A percentile compares a stretch with the other conserved stretches of the same genome.
Conservation (phyloP, 2,888 invertebrate species). For the Pedicia rivosa region DNA sequence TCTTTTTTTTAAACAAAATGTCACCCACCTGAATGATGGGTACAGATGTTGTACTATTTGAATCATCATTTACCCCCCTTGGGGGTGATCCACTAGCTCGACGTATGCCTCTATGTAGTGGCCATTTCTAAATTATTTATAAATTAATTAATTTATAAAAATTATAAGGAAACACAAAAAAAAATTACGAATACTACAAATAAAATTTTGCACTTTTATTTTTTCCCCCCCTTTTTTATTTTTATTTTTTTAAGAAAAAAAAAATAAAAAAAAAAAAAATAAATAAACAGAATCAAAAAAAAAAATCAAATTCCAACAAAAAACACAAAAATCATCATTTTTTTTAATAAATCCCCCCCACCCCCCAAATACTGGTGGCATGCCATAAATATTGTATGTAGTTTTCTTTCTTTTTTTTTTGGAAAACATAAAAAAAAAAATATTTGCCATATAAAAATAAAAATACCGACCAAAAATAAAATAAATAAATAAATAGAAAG, state of each 20-base stretch:
- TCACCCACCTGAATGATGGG: slow-evolving; percentile 10
- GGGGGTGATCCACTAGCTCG: slow-evolving; percentile 48
- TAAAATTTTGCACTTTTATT: too few species aligned
- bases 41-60: slow-evolving; percentile 33
- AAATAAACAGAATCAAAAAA: slow-evolving; percentile 1
- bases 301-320: too few species aligned
- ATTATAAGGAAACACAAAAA: slow-evolving; percentile 11
- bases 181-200: slow-evolving; percentile 1
- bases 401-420: not conserved
- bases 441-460: slow-evolving; percentile 4
- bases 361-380: too few species aligned
- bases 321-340: too few species aligned
- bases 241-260: not conserved
- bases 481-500: slow-evolving; percentile 1
- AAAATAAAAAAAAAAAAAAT: slow-evolving; percentile 3
- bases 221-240: too few species aligned
- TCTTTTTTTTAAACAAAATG: too few species aligned
- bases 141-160: slow-evolving; percentile 20
- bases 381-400: too few species aligned
- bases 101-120: slow-evolving; percentile 61
- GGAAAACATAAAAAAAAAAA: not conserved
- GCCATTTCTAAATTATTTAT: slow-evolving; percentile 48
- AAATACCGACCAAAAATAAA: not conserved
- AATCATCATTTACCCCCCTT: slow-evolving; percentile 27
- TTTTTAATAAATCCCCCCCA: too few species aligned